Conservation (phyloP, 2,888 invertebrate genomes). For the Podabrus alpinus region DNA sequence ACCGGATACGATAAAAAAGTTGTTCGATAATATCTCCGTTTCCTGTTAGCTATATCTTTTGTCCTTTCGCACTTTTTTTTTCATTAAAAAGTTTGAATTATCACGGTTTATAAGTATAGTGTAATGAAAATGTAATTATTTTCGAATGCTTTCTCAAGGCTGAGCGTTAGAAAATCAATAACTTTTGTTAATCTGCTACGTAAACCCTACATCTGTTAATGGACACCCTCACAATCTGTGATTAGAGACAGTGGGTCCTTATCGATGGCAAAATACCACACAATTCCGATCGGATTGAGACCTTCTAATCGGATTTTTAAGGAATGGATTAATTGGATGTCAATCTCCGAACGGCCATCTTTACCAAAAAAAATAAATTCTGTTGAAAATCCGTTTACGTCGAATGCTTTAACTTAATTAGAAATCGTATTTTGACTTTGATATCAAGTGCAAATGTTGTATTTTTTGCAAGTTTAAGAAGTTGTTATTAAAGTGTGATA, state of each 20-base stretch:
- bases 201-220: slow-evolving; percentile 42
- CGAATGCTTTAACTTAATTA: slow-evolving; percentile 20
- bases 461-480: slow-evolving; percentile 41
- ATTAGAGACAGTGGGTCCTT: slow-evolving; percentile 15
- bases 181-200: slow-evolving; percentile 40
- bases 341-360: slow-evolving; percentile 39
- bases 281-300: slow-evolving; percentile 11
- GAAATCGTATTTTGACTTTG: slow-evolving; percentile 40
- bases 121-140: slow-evolving; percentile 17
- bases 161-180: slow-evolving; percentile 36
- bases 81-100: background rate
- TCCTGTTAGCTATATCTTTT: slow-evolving; percentile 28
- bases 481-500: slow-evolving; percentile 46
- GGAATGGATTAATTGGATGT: slow-evolving; percentile 47
- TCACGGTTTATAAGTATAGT: slow-evolving; percentile 8
- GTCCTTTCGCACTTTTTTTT: slow-evolving; percentile 15
- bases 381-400: background rate
- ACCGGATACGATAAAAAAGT: slow-evolving; percentile 33
- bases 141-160: background rate
- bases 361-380: background rate
- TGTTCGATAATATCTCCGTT: slow-evolving; percentile 30
- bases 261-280: slow-evolving; percentile 22
- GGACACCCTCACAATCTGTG: slow-evolving; percentile 26
- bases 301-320: slow-evolving; percentile 42
- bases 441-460: slow-evolving; percentile 51